phyloP scores from a whole-genome alignment of 2,113 vertebrate genomes.

The Rissa tridactyla region DNA sequence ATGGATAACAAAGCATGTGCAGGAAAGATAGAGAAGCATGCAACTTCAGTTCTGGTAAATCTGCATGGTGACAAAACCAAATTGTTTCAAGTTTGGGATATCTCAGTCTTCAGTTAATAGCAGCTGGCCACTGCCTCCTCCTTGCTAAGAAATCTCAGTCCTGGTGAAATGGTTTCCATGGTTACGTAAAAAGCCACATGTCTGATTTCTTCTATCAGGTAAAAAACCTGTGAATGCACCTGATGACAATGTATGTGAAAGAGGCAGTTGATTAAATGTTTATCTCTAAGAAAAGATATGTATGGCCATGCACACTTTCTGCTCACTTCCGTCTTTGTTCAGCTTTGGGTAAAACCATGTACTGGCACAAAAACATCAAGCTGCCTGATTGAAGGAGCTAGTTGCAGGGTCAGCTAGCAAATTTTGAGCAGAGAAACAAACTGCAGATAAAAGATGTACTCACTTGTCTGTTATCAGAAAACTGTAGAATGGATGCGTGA shows the following conservation, averaged over 20 bases:
- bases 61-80: not conserved
- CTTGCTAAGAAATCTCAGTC: not conserved
- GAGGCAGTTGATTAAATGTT: not conserved
- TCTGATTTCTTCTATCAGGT: not conserved
- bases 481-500: not conserved
- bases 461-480: not conserved
- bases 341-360: not conserved
- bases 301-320: not conserved
- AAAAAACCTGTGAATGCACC: not conserved
- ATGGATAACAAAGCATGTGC: not conserved
- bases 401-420: not conserved
- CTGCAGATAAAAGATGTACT: rapidly evolving
- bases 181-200: not conserved
- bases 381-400: not conserved
- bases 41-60: not conserved
- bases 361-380: not conserved
- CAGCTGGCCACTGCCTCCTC: not conserved
- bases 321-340: not conserved
- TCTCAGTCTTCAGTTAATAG: not conserved
- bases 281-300: not conserved
- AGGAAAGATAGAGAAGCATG: not conserved
- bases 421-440: not conserved
- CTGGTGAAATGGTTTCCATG: not conserved
- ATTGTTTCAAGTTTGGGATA: not conserved
- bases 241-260: not conserved